Evolutionary conservation across 2,113 vertebrate genomes (phyloP).

Genomic region (Sander lucioperca): DNA sequence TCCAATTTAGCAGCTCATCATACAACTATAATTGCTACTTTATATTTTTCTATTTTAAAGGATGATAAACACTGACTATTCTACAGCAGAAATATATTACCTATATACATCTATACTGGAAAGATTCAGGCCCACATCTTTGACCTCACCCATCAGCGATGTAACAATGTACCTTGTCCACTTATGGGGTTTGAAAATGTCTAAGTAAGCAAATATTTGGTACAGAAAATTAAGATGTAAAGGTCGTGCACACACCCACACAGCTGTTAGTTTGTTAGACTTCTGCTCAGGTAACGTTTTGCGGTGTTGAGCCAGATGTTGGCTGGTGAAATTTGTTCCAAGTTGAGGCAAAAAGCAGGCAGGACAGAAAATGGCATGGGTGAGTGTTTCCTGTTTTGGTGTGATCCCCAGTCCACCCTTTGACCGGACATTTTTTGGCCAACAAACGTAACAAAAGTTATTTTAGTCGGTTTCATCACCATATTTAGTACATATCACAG

Average conservation of each 20-base stretch:
- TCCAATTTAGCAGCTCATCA: not conserved
- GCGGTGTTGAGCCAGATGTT: not conserved
- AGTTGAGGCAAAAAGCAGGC: not conserved
- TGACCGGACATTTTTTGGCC: too few relatives aligned
- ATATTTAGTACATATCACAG: too few relatives aligned
- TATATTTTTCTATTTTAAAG: not conserved
- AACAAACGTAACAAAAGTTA: too few relatives aligned
- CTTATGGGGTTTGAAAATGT: not conserved
- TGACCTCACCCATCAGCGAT: not conserved
- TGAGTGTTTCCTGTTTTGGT: too few relatives aligned
- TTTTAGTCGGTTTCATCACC: too few relatives aligned
- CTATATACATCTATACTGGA: too few relatives aligned
- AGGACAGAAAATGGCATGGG: not conserved
- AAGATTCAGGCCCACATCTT: too few relatives aligned
- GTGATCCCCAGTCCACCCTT: too few relatives aligned
- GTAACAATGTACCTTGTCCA: not conserved
- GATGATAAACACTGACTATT: not conserved
- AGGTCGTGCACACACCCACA: not conserved
- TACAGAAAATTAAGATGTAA: not conserved
- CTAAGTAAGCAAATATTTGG: not conserved
- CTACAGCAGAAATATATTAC: too few relatives aligned
- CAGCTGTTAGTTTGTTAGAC: not conserved
- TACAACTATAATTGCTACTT: not conserved
- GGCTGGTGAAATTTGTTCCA: not conserved
- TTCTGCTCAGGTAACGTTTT: constrained; percentile 1